These are phyloP conservation scores for Contarinia nasturtii DNA, from an alignment of 1,140 invertebrate genomes.

Conservation along the genomic window DNA sequence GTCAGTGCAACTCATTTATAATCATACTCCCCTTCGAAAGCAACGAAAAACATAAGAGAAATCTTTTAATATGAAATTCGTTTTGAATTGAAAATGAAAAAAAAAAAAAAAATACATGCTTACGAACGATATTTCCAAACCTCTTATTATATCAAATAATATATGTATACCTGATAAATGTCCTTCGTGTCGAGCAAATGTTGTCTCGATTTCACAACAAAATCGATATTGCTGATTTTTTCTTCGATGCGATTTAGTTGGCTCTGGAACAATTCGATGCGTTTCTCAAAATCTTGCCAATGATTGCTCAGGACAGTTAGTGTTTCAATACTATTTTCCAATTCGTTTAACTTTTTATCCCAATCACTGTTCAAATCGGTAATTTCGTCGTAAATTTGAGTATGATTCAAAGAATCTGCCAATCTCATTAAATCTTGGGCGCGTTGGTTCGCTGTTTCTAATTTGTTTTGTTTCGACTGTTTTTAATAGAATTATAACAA, in stretches of 20 bases:
- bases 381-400: slow-evolving; percentile 38
- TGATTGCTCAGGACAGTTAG: slow-evolving; percentile 44
- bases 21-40: no score
- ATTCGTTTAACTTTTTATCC: slow-evolving; percentile 45
- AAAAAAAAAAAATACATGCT: background rate
- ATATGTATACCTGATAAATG: slow-evolving; percentile 40
- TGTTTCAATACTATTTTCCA: slow-evolving; percentile 42
- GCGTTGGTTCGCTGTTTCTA: slow-evolving; percentile 45
- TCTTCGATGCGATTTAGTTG: slow-evolving; percentile 42
- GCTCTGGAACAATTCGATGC: slow-evolving; percentile 41
- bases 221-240: slow-evolving; percentile 51
- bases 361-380: slow-evolving; percentile 47
- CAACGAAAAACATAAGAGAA: no score
- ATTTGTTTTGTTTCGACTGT: slow-evolving; percentile 36
- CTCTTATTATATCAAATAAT: no score
- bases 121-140: no score
- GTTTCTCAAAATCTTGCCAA: slow-evolving; percentile 59
- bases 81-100: background rate
- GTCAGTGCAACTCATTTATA: no score
- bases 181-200: slow-evolving; percentile 49
- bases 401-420: slow-evolving; percentile 39
- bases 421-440: slow-evolving; percentile 38
- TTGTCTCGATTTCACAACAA: slow-evolving; percentile 45
- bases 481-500: background rate
- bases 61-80: no score